These are phyloP conservation scores for Bovichtus diacanthus DNA, from an alignment of 2,797 vertebrate genomes.

Conservation along the genomic window DNA sequence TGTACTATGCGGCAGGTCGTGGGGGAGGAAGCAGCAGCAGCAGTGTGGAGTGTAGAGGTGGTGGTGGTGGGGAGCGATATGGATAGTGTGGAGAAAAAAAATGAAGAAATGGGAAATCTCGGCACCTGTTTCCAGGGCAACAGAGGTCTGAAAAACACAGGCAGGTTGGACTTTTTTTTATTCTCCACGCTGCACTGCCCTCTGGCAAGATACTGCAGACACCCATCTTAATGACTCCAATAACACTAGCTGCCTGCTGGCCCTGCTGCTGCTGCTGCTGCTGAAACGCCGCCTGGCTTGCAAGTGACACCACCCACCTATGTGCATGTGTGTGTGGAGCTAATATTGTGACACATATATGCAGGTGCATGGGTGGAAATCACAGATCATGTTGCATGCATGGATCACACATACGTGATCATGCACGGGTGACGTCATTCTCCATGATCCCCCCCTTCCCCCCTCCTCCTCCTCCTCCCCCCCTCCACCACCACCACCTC, in stretches of 20 bases:
- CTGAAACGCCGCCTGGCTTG: conserved; percentile 14
- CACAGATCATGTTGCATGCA: conserved; percentile 32
- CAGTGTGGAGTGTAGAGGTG: conserved; percentile 41
- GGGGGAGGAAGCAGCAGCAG: conserved; percentile 70
- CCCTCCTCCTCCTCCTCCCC: no score
- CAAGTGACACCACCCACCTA: conserved; percentile 10
- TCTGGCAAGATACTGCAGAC: conserved; percentile 78
- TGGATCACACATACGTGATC: conserved; percentile 38
- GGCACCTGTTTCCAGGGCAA: conserved; percentile 89
- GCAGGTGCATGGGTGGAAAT: conserved; percentile 37
- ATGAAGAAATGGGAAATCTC: conserved; percentile 86
- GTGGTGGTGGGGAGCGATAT: conserved; percentile 71
- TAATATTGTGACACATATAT: background rate
- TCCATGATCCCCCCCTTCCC: conserved; percentile 14
- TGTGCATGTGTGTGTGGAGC: background rate
- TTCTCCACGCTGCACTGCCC: conserved; percentile 78
- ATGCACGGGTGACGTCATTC: conserved; percentile 57
- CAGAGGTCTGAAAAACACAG: conserved; percentile 84
- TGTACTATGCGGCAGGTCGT: conserved; percentile 85
- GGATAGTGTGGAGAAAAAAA: conserved; percentile 79
- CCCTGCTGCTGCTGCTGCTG: conserved; percentile 21
- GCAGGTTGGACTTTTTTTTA: conserved; percentile 76
- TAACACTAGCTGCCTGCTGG: conserved; percentile 34
- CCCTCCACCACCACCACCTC: background rate
- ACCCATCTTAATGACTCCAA: conserved; percentile 63